Evolutionary conservation across 2,113 vertebrate genomes (phyloP).

Genomic region (Ptyas mucosa): DNA sequence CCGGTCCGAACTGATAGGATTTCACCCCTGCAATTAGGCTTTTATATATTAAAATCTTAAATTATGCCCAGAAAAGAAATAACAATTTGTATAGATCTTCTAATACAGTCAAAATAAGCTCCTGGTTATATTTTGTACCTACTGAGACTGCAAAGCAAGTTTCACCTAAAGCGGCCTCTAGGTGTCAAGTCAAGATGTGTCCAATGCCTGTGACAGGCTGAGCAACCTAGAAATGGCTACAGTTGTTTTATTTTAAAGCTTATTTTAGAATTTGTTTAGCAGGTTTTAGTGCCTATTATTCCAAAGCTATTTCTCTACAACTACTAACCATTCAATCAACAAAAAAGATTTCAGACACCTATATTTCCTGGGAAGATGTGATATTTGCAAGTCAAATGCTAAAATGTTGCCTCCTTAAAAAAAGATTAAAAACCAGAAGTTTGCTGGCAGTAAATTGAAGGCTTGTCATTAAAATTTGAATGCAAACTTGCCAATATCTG

Average conservation of each 20-base stretch:
- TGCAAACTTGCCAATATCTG: background rate
- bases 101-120: background rate
- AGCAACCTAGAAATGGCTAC: background rate
- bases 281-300: background rate
- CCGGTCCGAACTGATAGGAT: no score
- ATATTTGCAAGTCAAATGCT: background rate
- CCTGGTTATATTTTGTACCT: background rate
- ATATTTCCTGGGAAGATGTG: background rate
- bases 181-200: background rate
- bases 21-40: background rate
- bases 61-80: background rate
- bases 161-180: background rate
- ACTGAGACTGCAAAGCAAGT: background rate
- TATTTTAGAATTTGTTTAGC: background rate
- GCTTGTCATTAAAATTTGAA: background rate
- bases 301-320: background rate
- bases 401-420: background rate
- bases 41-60: background rate
- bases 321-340: background rate
- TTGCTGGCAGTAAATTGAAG: background rate
- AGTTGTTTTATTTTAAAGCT: background rate
- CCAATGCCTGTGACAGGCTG: background rate
- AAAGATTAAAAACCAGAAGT: background rate
- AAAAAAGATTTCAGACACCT: background rate
- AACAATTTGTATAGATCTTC: background rate